Evolutionary conservation across 2,113 vertebrate species (phyloP).

Genomic region (Craseonycteris thonglongyai): DNA sequence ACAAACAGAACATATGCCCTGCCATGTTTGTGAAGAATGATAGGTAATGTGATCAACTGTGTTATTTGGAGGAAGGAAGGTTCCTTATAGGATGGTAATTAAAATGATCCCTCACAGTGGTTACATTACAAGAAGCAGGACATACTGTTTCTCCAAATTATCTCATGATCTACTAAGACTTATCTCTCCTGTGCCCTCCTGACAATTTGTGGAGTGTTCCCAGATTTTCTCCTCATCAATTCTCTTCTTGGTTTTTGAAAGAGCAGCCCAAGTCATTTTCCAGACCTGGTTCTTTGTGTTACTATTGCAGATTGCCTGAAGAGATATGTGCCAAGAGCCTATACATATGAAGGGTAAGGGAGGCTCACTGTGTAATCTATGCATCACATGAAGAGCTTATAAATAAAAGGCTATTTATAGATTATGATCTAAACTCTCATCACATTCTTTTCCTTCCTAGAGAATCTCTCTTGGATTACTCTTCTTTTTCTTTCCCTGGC

Average conservation of each 20-base stretch:
- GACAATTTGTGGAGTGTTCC: slow-evolving; percentile 31
- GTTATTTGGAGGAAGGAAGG: not conserved
- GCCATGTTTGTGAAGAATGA: not conserved
- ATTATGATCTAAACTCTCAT: slow-evolving; percentile 19
- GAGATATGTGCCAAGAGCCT: not conserved
- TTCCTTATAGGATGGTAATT: slow-evolving; percentile 40
- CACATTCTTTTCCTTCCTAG: slow-evolving; percentile 7
- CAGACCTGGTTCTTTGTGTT: slow-evolving; percentile 47
- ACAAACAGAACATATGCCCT: not conserved
- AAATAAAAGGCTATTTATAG: slow-evolving; percentile 60
- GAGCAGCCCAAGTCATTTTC: slow-evolving; percentile 35
- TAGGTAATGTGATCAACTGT: not conserved
- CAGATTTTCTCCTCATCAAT: slow-evolving; percentile 45
- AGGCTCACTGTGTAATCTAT: not conserved
- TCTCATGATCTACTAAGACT: slow-evolving; percentile 22
- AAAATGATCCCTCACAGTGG: not conserved
- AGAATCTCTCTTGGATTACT: slow-evolving; percentile 30
- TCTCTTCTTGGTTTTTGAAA: slow-evolving; percentile 52
- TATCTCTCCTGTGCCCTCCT: not conserved
- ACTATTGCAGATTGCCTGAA: not conserved
- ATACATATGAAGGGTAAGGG: not conserved
- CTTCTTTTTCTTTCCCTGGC: not conserved
- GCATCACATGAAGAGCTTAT: slow-evolving; percentile 35
- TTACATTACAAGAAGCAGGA: not conserved
- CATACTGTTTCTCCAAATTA: not conserved